Evolutionary conservation across 2,797 vertebrate genomes (phyloP).

Genomic region (Pseudocheirus occidentalis): DNA sequence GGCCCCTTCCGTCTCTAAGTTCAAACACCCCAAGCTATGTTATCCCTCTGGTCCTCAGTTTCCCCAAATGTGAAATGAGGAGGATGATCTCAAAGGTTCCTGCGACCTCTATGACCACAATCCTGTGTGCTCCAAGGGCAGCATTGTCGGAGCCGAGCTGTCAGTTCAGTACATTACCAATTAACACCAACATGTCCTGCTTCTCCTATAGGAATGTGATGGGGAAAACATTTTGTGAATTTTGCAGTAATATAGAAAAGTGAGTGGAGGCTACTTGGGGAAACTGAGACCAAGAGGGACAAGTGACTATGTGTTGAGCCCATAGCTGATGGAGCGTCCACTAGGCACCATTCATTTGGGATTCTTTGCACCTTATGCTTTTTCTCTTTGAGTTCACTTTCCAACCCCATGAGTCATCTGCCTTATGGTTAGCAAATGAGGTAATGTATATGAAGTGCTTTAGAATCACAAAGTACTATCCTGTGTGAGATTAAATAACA

Average conservation of each 20-base stretch:
- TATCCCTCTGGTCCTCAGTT: background rate
- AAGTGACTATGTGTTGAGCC: background rate
- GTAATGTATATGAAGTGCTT: background rate
- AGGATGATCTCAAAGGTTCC: background rate
- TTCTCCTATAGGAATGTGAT: background rate
- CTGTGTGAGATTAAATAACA: background rate
- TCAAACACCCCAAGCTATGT: background rate
- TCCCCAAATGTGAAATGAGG: background rate
- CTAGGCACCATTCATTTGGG: background rate
- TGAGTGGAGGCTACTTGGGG: background rate
- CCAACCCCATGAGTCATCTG: background rate
- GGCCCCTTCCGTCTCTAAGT: background rate
- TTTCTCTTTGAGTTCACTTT: background rate
- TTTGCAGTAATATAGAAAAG: background rate
- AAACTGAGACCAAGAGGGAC: background rate
- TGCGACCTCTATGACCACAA: too few species aligned
- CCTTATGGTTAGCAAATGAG: background rate
- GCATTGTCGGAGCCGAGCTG: background rate
- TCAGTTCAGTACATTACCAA: background rate
- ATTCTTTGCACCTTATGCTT: background rate
- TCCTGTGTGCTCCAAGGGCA: background rate
- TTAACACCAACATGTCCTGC: background rate
- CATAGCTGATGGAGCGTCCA: background rate
- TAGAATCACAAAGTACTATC: background rate
- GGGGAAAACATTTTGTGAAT: background rate